phyloP scores from a whole-genome alignment of 2,888 invertebrate genomes.

The Nomada lathburiana region DNA sequence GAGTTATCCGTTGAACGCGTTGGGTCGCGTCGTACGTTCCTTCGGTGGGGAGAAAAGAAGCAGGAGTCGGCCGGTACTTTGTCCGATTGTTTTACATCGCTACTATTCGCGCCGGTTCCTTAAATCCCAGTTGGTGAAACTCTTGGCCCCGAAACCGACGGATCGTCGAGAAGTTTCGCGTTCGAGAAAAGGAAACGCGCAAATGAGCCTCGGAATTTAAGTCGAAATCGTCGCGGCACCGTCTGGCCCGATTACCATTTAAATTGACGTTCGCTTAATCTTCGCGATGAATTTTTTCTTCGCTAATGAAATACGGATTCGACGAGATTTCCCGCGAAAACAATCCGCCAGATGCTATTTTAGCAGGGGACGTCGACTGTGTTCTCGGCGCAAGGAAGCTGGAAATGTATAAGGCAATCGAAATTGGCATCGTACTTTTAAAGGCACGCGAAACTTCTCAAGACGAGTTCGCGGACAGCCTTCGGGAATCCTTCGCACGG shows the following conservation, averaged over 20 bases:
- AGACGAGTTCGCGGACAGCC: not conserved
- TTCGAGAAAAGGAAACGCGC: not conserved
- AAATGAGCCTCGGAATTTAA: slow-evolving; percentile 13
- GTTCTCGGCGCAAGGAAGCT: too few species aligned
- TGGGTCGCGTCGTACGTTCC: slow-evolving; percentile 1
- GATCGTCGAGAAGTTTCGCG: not conserved
- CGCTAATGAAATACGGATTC: slow-evolving; percentile 1
- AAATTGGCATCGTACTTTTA: not conserved
- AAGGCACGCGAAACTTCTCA: not conserved
- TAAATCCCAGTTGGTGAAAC: slow-evolving; percentile 14
- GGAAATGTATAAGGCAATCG: too few species aligned
- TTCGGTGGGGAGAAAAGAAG: not conserved
- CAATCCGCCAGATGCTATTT: slow-evolving; percentile 8
- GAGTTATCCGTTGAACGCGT: not conserved
- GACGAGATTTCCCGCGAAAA: not conserved
- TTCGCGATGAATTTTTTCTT: not conserved
- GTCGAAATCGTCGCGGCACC: not conserved
- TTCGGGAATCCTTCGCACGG: not conserved
- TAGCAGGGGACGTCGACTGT: not conserved
- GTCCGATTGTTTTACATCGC: slow-evolving; percentile 29
- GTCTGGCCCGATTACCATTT: slow-evolving; percentile 30
- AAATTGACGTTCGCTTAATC: slow-evolving; percentile 22
- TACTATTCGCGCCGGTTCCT: slow-evolving; percentile 5
- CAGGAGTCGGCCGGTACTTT: slow-evolving; percentile 2
- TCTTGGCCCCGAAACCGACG: not conserved